Evolutionary conservation across 1,140 invertebrate species (phyloP).

Genomic region (Hyles euphorbiae): DNA sequence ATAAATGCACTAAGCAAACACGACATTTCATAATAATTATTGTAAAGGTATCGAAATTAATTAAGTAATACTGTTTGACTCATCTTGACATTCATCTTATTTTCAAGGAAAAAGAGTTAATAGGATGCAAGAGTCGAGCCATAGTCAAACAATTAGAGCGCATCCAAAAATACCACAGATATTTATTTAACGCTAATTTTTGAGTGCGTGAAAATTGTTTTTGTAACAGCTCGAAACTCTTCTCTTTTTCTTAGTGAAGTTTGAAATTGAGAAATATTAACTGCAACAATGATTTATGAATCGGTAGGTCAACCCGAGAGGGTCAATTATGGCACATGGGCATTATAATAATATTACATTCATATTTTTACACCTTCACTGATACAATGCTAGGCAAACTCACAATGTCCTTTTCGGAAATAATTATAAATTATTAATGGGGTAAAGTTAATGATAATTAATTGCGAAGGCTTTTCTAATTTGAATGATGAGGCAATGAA

Average conservation of each 20-base stretch:
- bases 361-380: constrained; percentile 53
- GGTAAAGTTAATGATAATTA: too few relatives aligned
- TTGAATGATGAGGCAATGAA: too few relatives aligned
- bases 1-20: constrained; percentile 40
- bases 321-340: constrained; percentile 66
- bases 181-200: too few relatives aligned
- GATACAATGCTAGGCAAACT: constrained; percentile 36
- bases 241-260: background rate
- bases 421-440: too few relatives aligned
- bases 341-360: constrained; percentile 53
- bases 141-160: background rate
- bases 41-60: constrained; percentile 65
- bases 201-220: background rate
- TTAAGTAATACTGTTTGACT: constrained; percentile 72
- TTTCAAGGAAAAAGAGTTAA: constrained; percentile 18
- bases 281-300: constrained; percentile 23
- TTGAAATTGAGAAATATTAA: constrained; percentile 9
- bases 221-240: background rate
- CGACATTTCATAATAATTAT: constrained; percentile 34
- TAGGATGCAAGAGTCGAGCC: background rate
- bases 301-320: constrained; percentile 49
- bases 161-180: background rate
- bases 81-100: constrained; percentile 42
- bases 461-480: too few relatives aligned
- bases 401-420: constrained; percentile 6